Conservation (phyloP, 2,797 vertebrate species). For the Coilia nasus region DNA sequence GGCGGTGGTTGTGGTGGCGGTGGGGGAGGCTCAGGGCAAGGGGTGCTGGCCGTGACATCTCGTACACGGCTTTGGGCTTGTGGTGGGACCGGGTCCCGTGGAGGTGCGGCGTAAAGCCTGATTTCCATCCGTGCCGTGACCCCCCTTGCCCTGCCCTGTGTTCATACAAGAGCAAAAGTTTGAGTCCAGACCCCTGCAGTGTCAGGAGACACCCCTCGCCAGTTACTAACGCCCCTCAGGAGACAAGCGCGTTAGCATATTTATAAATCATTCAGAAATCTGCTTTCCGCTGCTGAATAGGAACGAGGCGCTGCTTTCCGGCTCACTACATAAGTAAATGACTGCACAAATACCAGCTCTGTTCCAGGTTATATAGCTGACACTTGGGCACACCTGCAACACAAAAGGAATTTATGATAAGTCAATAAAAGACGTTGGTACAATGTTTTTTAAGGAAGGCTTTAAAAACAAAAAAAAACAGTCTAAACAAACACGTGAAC, state of each 20-base stretch:
- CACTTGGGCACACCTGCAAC: background rate
- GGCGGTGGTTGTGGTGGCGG: background rate
- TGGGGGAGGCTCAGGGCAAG: background rate
- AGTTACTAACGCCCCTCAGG: slow-evolving; percentile 45
- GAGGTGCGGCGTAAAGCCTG: slow-evolving; percentile 42
- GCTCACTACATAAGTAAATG: slow-evolving; percentile 49
- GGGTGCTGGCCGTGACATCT: background rate
- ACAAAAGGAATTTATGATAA: slow-evolving; percentile 18
- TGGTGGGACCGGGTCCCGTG: slow-evolving; percentile 25
- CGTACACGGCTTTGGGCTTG: slow-evolving; percentile 4
- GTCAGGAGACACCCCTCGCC: slow-evolving; percentile 39
- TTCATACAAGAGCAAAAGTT: slow-evolving; percentile 58
- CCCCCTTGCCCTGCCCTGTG: slow-evolving; percentile 49
- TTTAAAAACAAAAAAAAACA: background rate
- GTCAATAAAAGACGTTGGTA: background rate
- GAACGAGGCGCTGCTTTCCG: slow-evolving; percentile 40
- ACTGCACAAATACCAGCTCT: slow-evolving; percentile 22
- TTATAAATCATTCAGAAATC: slow-evolving; percentile 63
- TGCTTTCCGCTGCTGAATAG: slow-evolving; percentile 47
- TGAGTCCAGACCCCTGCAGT: slow-evolving; percentile 54
- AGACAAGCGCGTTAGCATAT: slow-evolving; percentile 56
- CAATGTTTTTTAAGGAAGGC: slow-evolving; percentile 8
- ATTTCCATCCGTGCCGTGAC: slow-evolving; percentile 53
- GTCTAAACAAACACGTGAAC: slow-evolving; percentile 14
- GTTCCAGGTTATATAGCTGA: slow-evolving; percentile 15